These are phyloP conservation scores for Heliconius aoede DNA, from an alignment of 2,888 invertebrate genomes.

Conservation along the genomic window DNA sequence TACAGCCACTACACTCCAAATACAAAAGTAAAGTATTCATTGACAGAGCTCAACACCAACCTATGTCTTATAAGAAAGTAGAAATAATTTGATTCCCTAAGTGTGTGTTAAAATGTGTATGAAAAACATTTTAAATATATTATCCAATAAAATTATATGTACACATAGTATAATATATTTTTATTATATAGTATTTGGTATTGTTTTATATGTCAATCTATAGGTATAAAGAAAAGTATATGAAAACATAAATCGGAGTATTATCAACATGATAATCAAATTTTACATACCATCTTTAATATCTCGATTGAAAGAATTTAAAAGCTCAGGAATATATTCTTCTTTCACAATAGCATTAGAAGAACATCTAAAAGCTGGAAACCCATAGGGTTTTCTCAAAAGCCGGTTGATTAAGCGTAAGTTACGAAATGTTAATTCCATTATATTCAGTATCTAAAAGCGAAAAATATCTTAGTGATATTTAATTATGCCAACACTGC, in stretches of 20 bases:
- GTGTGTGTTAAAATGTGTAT: no score
- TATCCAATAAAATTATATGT: no score
- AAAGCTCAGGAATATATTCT: conserved; percentile 63
- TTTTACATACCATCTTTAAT: conserved; percentile 65
- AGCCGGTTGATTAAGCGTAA: conserved; percentile 68
- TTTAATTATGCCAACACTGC: not conserved
- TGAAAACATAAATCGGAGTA: not conserved
- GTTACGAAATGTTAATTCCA: conserved; percentile 66
- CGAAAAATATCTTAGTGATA: not conserved
- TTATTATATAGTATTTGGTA: no score
- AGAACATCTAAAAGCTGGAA: conserved; percentile 59
- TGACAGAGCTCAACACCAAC: no score
- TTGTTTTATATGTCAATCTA: no score
- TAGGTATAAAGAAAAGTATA: not conserved
- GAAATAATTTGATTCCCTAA: no score
- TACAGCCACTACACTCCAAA: no score
- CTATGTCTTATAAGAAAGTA: no score
- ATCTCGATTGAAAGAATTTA: conserved; percentile 69
- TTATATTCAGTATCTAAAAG: conserved; percentile 47
- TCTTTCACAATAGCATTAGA: conserved; percentile 66
- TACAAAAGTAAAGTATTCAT: no score
- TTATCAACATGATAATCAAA: not conserved
- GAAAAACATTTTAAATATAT: no score
- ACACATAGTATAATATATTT: no score
- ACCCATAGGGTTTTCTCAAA: conserved; percentile 61